Conservation (phyloP, 2,113 vertebrate species). For the Melanotaenia duboulayi region DNA sequence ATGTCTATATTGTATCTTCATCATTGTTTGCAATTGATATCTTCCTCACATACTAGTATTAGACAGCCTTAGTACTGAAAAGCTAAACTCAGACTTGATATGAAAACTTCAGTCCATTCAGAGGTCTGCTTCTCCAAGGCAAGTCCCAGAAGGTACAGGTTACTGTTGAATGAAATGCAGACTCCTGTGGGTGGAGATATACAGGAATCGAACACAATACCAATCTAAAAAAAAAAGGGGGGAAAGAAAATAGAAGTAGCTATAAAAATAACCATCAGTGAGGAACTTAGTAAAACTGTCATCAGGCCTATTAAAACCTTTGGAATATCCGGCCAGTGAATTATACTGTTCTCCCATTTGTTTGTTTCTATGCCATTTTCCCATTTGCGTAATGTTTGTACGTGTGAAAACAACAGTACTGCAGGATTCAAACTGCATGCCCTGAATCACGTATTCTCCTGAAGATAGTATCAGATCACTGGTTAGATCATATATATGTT, state of each 20-base stretch:
- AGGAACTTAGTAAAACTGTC: slow-evolving; percentile 77
- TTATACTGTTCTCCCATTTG: slow-evolving; percentile 38
- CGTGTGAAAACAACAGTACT: slow-evolving; percentile 10
- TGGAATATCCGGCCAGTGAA: slow-evolving; percentile 61
- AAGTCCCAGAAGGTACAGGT: slow-evolving; percentile 56
- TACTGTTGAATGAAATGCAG: slow-evolving; percentile 60
- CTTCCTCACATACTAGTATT: background rate
- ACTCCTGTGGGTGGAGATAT: slow-evolving; percentile 58
- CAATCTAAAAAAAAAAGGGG: slow-evolving; percentile 24
- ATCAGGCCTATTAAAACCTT: slow-evolving; percentile 72
- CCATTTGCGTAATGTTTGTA: slow-evolving; percentile 40
- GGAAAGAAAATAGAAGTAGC: slow-evolving; percentile 33
- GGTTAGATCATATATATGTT: slow-evolving; percentile 31
- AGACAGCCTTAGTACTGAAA: background rate
- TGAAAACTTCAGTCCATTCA: slow-evolving; percentile 44
- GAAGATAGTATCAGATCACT: slow-evolving; percentile 31
- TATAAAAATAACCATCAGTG: slow-evolving; percentile 78
- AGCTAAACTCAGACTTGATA: slow-evolving; percentile 6
- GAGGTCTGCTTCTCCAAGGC: slow-evolving; percentile 8
- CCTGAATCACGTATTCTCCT: slow-evolving; percentile 48
- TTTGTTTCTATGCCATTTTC: slow-evolving; percentile 35
- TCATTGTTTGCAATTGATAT: background rate
- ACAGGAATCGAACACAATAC: slow-evolving; percentile 76
- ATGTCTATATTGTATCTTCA: background rate
- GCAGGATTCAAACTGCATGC: slow-evolving; percentile 17